Conservation (phyloP, 2,113 vertebrate genomes). For the Lagopus muta region DNA sequence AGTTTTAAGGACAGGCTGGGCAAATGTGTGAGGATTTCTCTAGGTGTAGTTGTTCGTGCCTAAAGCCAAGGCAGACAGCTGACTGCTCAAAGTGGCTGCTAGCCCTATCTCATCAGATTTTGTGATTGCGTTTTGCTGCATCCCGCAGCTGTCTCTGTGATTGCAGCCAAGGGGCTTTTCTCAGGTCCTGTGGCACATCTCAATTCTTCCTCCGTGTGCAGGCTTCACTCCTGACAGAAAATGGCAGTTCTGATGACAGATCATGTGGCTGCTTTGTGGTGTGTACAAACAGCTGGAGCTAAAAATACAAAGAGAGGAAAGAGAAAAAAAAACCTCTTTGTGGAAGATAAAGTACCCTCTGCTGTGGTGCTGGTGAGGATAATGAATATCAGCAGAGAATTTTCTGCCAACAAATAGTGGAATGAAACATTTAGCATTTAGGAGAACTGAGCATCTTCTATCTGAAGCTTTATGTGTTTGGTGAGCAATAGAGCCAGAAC, state of each 20-base stretch:
- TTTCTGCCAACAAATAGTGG: constrained; percentile 5
- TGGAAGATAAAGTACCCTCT: constrained; percentile 32
- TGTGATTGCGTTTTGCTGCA: background rate
- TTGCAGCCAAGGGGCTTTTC: constrained; percentile 52
- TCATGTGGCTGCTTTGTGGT: constrained; percentile 47
- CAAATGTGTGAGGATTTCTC: background rate
- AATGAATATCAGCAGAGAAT: background rate
- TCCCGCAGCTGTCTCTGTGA: constrained; percentile 4
- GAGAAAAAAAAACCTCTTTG: constrained; percentile 21
- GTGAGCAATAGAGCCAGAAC: background rate
- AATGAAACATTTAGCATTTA: background rate
- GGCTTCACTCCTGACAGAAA: constrained; percentile 38
- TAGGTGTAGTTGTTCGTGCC: background rate
- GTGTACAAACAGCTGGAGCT: constrained; percentile 52
- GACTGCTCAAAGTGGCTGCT: background rate
- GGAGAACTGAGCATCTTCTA: background rate
- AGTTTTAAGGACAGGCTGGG: background rate
- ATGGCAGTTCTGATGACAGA: constrained; percentile 53
- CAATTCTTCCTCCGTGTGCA: background rate
- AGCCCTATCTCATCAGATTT: background rate
- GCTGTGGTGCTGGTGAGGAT: background rate
- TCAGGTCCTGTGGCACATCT: constrained; percentile 39
- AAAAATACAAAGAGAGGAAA: constrained; percentile 41
- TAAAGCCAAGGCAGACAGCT: constrained; percentile 3
- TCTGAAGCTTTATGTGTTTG: background rate